Evolutionary conservation across 2,113 vertebrate genomes (phyloP), one percentile per base, ranked within the genome.

Genomic region (Nothobranchius furzeri): DNA sequence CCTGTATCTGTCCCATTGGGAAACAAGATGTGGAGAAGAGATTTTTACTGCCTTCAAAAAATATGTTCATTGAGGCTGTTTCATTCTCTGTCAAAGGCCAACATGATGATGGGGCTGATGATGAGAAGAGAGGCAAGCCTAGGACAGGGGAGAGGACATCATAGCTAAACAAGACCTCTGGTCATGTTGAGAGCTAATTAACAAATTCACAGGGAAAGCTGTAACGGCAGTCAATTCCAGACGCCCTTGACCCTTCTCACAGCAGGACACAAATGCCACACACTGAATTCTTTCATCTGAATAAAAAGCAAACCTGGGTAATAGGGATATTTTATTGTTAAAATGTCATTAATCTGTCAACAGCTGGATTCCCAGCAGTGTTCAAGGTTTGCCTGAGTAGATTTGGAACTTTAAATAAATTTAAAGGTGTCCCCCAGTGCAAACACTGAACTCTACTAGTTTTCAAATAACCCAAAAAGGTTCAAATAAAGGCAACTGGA

Each of bases 111-210:
- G 14, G 20, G 20, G 20, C 20, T 20, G 20, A 20, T 20, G 20
- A 15, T 7, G 52, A 50, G 48, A 17, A 11, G 9, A 56, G 48
- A 74, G 35, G 43, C 13, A 42, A 45, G 48, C 49, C n/a, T 60
- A 35, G 50, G 9, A 11, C 45, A 54, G 56, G 9, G 46, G 7
- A 36, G 30, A 55, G 24, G 20, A 2, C 7, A 47, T 36, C 48
- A 46, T 49, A 53, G 4, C 59, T 64, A n/a, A 47, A 66, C 64
- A 58, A 67, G 70, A 67, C 30, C 57, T n/a, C 36, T 24, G 56
- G 49, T 74, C 73, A 37, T 68, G 61, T 47, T 62, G 67, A 77
- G 73, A 79, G 64, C 47, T 86, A 80, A 88, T 81, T 81, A 73
- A 71, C 79, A 82, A 51, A 78, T 71, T 87, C 57, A 85, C 76